Conservation (phyloP, 2,113 vertebrate genomes). For the Peromyscus polionotus region DNA sequence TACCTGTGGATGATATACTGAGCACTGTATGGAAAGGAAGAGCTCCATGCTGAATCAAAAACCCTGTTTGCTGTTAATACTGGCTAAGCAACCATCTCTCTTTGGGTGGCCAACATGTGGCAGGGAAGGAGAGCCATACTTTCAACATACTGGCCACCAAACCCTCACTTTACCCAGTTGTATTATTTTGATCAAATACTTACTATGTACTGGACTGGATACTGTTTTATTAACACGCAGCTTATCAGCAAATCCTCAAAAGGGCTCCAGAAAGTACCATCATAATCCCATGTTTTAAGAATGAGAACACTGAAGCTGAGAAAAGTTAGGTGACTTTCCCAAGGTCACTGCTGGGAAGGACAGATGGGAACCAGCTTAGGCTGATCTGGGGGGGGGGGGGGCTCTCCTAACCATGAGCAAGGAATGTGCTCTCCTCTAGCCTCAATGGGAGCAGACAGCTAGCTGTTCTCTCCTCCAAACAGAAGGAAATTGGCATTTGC, state of each 20-base stretch:
- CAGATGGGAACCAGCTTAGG: neutral
- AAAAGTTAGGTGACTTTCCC: conserved; percentile 6
- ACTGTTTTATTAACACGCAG: neutral
- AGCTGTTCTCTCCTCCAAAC: neutral
- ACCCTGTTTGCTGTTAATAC: neutral
- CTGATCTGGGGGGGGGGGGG: neutral
- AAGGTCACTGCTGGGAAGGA: conserved; percentile 18
- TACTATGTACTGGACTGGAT: neutral
- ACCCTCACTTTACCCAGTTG: neutral
- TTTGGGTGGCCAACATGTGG: neutral
- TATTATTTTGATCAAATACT: neutral
- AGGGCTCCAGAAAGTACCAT: neutral
- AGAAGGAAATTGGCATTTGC: conserved; percentile 51
- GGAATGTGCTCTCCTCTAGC: neutral
- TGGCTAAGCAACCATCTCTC: neutral
- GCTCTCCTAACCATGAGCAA: neutral
- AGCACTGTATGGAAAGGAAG: neutral
- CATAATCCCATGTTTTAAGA: neutral
- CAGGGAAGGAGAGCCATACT: neutral
- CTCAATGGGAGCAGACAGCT: neutral
- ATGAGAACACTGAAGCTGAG: conserved; percentile 27
- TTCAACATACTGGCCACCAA: neutral
- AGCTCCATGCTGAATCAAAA: neutral
- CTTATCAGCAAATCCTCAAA: conserved; percentile 7
- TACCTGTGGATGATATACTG: neutral